These are phyloP conservation scores for Myoxocephalus aenaeus DNA, from an alignment of 2,797 vertebrate genomes.

Conservation along the genomic window DNA sequence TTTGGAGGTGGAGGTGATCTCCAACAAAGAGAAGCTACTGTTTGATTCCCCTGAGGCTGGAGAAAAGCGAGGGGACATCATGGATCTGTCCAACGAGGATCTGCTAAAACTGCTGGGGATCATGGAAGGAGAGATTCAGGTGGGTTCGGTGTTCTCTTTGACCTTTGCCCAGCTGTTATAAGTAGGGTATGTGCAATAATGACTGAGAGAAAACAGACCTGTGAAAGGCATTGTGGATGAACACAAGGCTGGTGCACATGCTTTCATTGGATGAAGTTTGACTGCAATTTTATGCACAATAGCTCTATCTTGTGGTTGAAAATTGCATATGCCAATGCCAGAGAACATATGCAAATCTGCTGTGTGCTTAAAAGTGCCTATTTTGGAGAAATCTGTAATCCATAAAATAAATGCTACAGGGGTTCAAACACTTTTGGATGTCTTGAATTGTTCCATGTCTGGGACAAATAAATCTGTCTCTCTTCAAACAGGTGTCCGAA, in stretches of 20 bases:
- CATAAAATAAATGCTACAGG: not conserved
- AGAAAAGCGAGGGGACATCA: conserved; percentile 80
- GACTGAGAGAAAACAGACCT: not conserved
- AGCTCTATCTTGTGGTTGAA: conserved; percentile 74
- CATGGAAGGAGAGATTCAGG: conserved; percentile 99
- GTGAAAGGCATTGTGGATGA: not conserved
- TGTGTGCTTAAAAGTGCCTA: conserved; percentile 1
- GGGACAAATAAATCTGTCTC: not conserved
- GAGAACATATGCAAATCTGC: not conserved
- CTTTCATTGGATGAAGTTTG: not conserved
- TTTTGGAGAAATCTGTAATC: not conserved
- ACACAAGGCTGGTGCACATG: not conserved
- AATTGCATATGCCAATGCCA: conserved; percentile 26
- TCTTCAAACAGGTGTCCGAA: conserved; percentile 1
- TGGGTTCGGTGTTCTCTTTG: conserved; percentile 63
- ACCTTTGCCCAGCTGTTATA: conserved; percentile 19
- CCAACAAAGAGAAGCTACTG: conserved; percentile 86
- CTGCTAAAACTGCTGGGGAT: conserved; percentile 93
- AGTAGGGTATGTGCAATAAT: not conserved
- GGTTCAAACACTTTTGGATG: not conserved
- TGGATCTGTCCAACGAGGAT: conserved; percentile 92
- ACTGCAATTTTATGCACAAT: conserved; percentile 45
- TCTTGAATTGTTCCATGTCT: not conserved
- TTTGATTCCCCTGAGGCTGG: conserved; percentile 80
- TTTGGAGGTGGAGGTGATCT: conserved; percentile 72